Evolutionary conservation across 2,113 vertebrate species (phyloP).

Genomic region (Dissostichus mawsoni): DNA sequence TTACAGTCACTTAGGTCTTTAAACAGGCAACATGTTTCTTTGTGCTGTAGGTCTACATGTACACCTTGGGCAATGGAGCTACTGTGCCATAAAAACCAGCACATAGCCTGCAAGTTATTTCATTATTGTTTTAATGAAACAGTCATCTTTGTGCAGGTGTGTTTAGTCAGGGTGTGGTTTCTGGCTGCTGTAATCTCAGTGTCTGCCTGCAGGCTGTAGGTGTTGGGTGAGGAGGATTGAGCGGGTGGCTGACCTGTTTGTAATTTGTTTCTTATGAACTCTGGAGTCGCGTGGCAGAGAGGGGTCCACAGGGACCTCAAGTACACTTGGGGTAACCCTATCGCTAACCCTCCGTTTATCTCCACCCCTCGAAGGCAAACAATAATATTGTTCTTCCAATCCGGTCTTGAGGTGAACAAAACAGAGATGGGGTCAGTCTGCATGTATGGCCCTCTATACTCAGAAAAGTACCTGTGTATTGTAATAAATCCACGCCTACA

Average conservation of each 20-base stretch:
- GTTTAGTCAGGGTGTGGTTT: conserved; percentile 61
- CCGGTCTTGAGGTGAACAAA: conserved; percentile 22
- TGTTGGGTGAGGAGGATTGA: conserved; percentile 32
- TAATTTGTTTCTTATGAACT: conserved; percentile 69
- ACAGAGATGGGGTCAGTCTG: conserved; percentile 12
- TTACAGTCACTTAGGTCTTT: background rate
- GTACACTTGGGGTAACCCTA: conserved; percentile 36
- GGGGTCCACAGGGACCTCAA: conserved; percentile 48
- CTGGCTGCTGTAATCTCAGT: conserved; percentile 51
- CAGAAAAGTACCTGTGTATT: conserved; percentile 27
- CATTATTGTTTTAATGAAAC: conserved; percentile 26
- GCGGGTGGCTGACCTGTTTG: conserved; percentile 36
- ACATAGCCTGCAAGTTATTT: conserved; percentile 1
- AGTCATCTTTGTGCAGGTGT: conserved; percentile 58
- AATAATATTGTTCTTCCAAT: conserved; percentile 72
- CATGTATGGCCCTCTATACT: background rate
- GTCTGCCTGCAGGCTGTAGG: conserved; percentile 43
- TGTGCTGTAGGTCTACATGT: background rate
- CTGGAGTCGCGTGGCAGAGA: conserved; percentile 63
- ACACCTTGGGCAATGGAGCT: background rate
- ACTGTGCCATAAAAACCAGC: background rate
- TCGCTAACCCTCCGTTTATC: conserved; percentile 44
- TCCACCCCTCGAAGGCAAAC: conserved; percentile 59
- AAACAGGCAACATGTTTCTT: background rate
- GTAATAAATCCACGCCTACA: conserved; percentile 56